Evolutionary conservation across 2,888 invertebrate species (phyloP).

Genomic region (Pilophorus perplexus): DNA sequence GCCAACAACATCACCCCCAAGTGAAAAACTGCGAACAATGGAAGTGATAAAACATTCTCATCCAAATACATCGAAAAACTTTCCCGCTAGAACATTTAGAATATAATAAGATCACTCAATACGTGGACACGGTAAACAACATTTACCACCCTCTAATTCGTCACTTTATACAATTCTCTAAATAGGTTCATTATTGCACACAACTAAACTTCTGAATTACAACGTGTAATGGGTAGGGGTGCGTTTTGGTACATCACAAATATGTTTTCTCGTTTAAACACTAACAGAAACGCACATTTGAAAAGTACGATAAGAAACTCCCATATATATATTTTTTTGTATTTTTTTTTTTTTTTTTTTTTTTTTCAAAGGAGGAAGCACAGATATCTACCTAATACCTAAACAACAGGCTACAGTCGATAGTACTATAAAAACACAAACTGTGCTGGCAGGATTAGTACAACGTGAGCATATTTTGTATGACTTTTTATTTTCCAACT

Average conservation of each 20-base stretch:
- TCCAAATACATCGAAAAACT: slow-evolving; percentile 1
- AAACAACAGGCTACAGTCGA: slow-evolving; percentile 34
- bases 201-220: background rate
- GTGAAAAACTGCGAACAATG: no score
- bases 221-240: background rate
- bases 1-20: no score
- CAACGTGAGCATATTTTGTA: slow-evolving; percentile 37
- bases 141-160: background rate
- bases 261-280: background rate
- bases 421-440: slow-evolving; percentile 39
- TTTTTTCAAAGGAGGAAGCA: slow-evolving; percentile 31
- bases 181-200: background rate
- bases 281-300: slow-evolving; percentile 7
- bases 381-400: slow-evolving; percentile 24
- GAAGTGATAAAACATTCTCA: no score
- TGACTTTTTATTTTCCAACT: slow-evolving; percentile 33
- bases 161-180: background rate
- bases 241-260: slow-evolving; percentile 14
- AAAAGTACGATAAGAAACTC: slow-evolving; percentile 17
- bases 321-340: slow-evolving; percentile 1
- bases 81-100: slow-evolving; percentile 15
- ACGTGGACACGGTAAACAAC: background rate
- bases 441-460: slow-evolving; percentile 43
- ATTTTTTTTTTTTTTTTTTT: background rate
- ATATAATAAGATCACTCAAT: slow-evolving; percentile 21